Base-by-base conservation (phyloP, 1,140 invertebrate genomes). In the Aphaenogaster ashmeadi region DNA sequence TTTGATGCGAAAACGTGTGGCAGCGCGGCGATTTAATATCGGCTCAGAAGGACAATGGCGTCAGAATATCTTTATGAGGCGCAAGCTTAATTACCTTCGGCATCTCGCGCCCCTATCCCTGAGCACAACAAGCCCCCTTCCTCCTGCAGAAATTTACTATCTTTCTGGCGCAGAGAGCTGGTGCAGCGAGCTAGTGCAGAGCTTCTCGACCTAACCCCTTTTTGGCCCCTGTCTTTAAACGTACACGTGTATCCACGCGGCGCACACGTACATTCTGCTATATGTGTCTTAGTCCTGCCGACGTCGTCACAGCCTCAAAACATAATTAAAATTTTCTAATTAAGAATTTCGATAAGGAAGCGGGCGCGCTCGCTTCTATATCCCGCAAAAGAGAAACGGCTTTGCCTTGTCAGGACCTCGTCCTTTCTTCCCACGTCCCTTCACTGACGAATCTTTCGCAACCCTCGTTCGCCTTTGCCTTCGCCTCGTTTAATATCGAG, bases 241-340 rank as follows among this genome's bases (percentile, higher is more conserved):
- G 54, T 64, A 47, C 69, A 58, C 54, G 50, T 77, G 52, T 36
- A 83, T 50, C 36, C 41, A 33, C 13, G 7, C 44, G 6, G 6
- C 58, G 18, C 21, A 81, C 62, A 74, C 80, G 36, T 69, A 44
- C 56, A 87, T 58, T 44, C 66, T 8, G 18, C 33, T 66, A 44
- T 67, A 71, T 78, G 50, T 36, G 38, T 75, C 21, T 83, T 77
- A 81, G 86, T 66, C 74, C 5, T 18, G 38, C 54, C 66, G 3
- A 60, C 54, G 47, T 13, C 27, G 50, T 27, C 44, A 36, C 80
- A 88, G 88, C 90, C 92, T 93, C 94, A 92, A 95, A 95, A 95
- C 94, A 95, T 95, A 95, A 95, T 95, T 95, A 95, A 95, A 95
- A 95, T 95, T 95, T 95, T 95, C 94, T 95, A 95, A 95, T 95